Percentiles rank a stretch among this genome's conserved stretches.
These are phyloP conservation scores for Petroica traversi DNA, from an alignment of 2,113 vertebrate genomes.

Conservation along the genomic window DNA sequence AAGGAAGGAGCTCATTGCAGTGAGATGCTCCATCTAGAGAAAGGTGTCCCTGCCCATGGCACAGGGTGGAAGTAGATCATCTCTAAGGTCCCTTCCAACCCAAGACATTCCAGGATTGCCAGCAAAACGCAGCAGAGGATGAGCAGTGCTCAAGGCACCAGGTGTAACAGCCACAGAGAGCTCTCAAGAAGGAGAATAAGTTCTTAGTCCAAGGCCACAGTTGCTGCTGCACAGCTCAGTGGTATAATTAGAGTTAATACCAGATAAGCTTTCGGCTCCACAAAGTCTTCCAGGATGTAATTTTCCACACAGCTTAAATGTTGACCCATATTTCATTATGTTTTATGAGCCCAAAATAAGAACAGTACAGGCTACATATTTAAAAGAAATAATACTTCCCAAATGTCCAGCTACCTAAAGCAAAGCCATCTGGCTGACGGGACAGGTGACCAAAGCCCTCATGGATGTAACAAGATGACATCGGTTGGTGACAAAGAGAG, in stretches of 20 bases:
- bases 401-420: conserved; percentile 8
- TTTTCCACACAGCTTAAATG: conserved; percentile 40
- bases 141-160: fast-evolving
- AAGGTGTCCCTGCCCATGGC: not conserved
- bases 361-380: not conserved
- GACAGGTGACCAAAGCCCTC: not conserved
- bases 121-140: not conserved
- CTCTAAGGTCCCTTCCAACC: not conserved
- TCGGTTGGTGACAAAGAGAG: fast-evolving
- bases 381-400: conserved; percentile 6
- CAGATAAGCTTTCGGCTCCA: conserved; percentile 42
- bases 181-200: not conserved
- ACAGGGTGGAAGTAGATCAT: fast-evolving
- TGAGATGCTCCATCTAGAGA: not conserved
- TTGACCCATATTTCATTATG: conserved; percentile 41
- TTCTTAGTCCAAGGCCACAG: not conserved
- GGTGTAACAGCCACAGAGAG: fast-evolving
- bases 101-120: not conserved
- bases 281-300: conserved; percentile 48
- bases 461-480: not conserved
- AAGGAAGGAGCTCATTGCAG: not conserved
- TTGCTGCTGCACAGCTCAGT: not conserved
- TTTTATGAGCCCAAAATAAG: conserved; percentile 46
- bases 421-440: not conserved
- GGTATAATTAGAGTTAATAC: conserved; percentile 37